Conservation (phyloP, 2,888 invertebrate species). For the Phlogophora meticulosa region DNA sequence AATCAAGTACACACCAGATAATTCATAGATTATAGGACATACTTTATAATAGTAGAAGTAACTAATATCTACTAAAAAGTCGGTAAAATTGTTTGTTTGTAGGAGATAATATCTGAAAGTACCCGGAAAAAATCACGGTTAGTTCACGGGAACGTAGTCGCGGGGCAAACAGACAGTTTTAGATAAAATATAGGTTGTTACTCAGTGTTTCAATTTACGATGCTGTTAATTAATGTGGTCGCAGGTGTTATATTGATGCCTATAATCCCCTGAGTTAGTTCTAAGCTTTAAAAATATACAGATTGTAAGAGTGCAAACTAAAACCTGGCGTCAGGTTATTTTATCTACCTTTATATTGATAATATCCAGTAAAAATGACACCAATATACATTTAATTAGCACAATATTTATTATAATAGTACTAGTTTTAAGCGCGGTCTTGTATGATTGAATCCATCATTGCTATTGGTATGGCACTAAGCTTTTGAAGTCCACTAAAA, state of each 20-base stretch:
- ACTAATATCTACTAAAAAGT: too few relatives aligned
- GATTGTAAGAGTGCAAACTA: conserved; percentile 6
- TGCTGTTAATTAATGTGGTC: background rate
- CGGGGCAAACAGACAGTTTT: background rate
- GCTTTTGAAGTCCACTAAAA: conserved; percentile 28
- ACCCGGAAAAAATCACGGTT: too few relatives aligned
- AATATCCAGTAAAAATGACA: conserved; percentile 43
- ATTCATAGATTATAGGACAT: conserved; percentile 1
- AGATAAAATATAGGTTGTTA: background rate
- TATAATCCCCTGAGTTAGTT: background rate
- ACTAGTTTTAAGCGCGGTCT: conserved; percentile 55
- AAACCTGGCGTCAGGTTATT: conserved; percentile 34
- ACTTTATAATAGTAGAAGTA: too few relatives aligned
- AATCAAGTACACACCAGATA: conserved; percentile 4
- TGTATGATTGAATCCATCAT: conserved; percentile 36
- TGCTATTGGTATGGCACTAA: conserved; percentile 37
- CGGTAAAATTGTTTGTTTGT: too few relatives aligned
- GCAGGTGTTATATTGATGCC: background rate
- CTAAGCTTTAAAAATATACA: background rate
- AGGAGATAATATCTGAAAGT: too few relatives aligned
- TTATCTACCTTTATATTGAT: background rate
- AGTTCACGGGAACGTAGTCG: too few relatives aligned
- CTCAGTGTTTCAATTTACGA: conserved; percentile 3
- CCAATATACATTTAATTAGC: conserved; percentile 25
- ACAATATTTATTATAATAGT: conserved; percentile 39